Evolutionary conservation across 2,888 invertebrate species (phyloP).

Genomic region (Lobophora halterata): DNA sequence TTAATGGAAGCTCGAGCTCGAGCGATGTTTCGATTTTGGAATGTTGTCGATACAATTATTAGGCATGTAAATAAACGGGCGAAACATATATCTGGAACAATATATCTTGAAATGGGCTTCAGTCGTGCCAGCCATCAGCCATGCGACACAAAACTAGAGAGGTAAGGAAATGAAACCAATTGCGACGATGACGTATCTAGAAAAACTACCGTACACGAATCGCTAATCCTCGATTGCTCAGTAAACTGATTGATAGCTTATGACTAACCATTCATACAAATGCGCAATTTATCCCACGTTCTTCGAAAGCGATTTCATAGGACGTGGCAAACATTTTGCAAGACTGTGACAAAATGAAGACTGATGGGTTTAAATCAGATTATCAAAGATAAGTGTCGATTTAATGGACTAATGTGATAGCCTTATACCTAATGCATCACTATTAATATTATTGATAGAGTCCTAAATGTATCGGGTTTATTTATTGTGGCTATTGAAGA

Average conservation of each 20-base stretch:
- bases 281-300: constrained; percentile 1
- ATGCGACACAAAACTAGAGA: constrained; percentile 20
- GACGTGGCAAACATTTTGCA: background rate
- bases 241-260: constrained; percentile 11
- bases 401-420: too few species aligned
- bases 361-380: background rate
- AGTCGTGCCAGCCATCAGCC: constrained; percentile 6
- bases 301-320: background rate
- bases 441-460: too few species aligned
- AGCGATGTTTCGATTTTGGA: constrained; percentile 18
- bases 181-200: constrained; percentile 11
- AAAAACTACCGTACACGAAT: background rate
- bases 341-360: background rate
- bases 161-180: constrained; percentile 14
- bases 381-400: background rate
- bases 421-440: too few species aligned
- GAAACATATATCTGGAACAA: constrained; percentile 12
- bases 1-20: constrained; percentile 36
- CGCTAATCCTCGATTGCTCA: constrained; percentile 10
- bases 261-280: constrained; percentile 7
- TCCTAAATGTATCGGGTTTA: too few species aligned
- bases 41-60: constrained; percentile 15
- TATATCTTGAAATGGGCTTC: too few species aligned
- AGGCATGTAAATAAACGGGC: constrained; percentile 1
- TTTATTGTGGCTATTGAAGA: too few species aligned